Conservation (phyloP, 2,888 invertebrate species). For the Eupeodes latifasciatus region DNA sequence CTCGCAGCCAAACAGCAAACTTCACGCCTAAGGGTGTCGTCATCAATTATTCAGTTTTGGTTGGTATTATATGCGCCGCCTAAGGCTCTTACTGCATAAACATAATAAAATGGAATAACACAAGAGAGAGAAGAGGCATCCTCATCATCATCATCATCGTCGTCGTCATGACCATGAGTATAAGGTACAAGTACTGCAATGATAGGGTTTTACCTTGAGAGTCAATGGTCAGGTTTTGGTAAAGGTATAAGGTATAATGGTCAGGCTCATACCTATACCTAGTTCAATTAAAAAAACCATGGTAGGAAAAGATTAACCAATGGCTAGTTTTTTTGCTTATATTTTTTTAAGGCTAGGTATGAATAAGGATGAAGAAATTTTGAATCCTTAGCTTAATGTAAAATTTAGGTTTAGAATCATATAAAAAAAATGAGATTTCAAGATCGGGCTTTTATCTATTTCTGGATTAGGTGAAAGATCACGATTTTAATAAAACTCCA, state of each 20-base stretch:
- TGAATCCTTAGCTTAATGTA: no score
- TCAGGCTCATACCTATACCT: conserved; percentile 40
- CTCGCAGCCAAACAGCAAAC: conserved; percentile 71
- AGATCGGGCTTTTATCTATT: no score
- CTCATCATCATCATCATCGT: no score
- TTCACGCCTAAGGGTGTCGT: conserved; percentile 76
- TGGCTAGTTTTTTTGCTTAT: conserved; percentile 53
- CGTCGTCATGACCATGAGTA: not conserved
- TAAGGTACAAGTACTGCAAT: conserved; percentile 56
- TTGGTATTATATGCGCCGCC: conserved; percentile 76
- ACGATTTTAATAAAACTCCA: no score
- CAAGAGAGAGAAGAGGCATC: conserved; percentile 12
- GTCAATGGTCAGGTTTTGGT: conserved; percentile 24
- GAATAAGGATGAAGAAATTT: no score
- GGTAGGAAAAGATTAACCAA: conserved; percentile 71
- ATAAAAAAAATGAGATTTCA: no score
- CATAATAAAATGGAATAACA: conserved; percentile 64
- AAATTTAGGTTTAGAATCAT: no score
- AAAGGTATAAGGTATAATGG: conserved; percentile 2
- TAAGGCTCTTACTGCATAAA: conserved; percentile 72
- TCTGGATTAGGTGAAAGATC: no score
- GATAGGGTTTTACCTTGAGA: conserved; percentile 63
- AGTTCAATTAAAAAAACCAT: conserved; percentile 66
- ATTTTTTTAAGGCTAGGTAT: not conserved
- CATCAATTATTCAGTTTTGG: conserved; percentile 76